Percentiles rank a stretch among this genome's conserved stretches.
These are phyloP conservation scores for Brachyhypopomus occidentalis DNA, from an alignment of 2,113 vertebrate genomes.

Conservation along the genomic window DNA sequence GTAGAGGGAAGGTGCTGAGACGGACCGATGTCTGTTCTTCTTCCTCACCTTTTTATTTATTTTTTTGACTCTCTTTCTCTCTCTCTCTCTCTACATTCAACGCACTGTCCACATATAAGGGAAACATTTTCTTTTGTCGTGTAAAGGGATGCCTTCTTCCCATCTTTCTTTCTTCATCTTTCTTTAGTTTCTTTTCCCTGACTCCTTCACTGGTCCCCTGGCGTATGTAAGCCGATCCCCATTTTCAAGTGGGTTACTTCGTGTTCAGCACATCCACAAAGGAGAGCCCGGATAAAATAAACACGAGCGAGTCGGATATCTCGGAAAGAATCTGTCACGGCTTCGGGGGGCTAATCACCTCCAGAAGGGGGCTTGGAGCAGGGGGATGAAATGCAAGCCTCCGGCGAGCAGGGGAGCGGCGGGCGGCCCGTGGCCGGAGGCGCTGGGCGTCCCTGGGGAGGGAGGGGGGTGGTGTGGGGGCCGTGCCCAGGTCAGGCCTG, in stretches of 20 bases:
- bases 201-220: slow-evolving; percentile 81
- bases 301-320: slow-evolving; percentile 98
- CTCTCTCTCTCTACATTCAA: background rate
- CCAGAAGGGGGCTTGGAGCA: slow-evolving; percentile 97
- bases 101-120: slow-evolving; percentile 34
- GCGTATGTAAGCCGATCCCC: slow-evolving; percentile 92
- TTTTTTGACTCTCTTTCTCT: slow-evolving; percentile 2
- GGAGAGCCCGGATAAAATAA: slow-evolving; percentile 99
- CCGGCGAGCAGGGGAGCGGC: slow-evolving; percentile 80
- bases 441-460: slow-evolving; percentile 71
- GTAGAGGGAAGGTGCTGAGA: background rate
- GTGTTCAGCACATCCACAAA: slow-evolving; percentile 99
- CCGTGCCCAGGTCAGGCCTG: slow-evolving; percentile 90
- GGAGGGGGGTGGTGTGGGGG: slow-evolving; percentile 77
- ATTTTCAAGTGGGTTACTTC: slow-evolving; percentile 94
- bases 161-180: slow-evolving; percentile 13
- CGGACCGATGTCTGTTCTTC: slow-evolving; percentile 51
- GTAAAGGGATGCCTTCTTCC: slow-evolving; percentile 59
- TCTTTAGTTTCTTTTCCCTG: slow-evolving; percentile 75
- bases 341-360: slow-evolving; percentile 99
- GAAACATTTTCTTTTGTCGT: slow-evolving; percentile 81
- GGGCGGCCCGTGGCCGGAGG: slow-evolving; percentile 86
- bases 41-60: background rate
- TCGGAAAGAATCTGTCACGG: slow-evolving; percentile 99
- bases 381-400: slow-evolving; percentile 98